A percentile compares a stretch with the other conserved stretches of the same genome.
Conservation (phyloP, 2,113 vertebrate genomes). For the Clarias gariepinus region DNA sequence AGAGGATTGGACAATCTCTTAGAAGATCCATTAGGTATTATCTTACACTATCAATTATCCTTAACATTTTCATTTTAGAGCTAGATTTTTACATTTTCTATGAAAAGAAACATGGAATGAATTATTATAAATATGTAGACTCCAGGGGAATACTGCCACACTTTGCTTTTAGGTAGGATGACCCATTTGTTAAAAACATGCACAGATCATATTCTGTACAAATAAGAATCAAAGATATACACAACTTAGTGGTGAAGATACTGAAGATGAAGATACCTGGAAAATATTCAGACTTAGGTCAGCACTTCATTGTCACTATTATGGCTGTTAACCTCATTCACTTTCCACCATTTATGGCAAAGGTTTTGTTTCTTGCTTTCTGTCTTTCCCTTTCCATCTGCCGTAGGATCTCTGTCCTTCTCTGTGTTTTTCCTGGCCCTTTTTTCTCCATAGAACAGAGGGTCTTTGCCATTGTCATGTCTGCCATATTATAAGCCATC, state of each 20-base stretch:
- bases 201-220: not conserved
- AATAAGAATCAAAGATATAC: not conserved
- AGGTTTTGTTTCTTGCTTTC: constrained; percentile 55
- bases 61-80: constrained; percentile 1
- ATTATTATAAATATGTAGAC: not conserved
- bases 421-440: constrained; percentile 54
- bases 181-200: not conserved
- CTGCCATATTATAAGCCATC: constrained; percentile 64
- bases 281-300: constrained; percentile 55
- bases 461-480: constrained; percentile 2
- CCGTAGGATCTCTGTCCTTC: constrained; percentile 11
- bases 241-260: not conserved
- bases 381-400: not conserved
- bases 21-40: not conserved
- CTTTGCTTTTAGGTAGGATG: not conserved
- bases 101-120: not conserved
- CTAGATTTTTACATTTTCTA: not conserved
- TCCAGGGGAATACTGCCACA: not conserved
- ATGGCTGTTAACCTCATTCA: constrained; percentile 44
- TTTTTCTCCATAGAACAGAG: constrained; percentile 7
- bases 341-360: constrained; percentile 77
- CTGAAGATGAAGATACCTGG: not conserved
- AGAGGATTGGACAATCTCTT: not conserved
- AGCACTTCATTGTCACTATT: constrained; percentile 57
- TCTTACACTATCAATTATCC: not conserved